These are phyloP conservation scores for Passerculus sandwichensis DNA, from an alignment of 2,797 vertebrate species.

Conservation along the genomic window DNA sequence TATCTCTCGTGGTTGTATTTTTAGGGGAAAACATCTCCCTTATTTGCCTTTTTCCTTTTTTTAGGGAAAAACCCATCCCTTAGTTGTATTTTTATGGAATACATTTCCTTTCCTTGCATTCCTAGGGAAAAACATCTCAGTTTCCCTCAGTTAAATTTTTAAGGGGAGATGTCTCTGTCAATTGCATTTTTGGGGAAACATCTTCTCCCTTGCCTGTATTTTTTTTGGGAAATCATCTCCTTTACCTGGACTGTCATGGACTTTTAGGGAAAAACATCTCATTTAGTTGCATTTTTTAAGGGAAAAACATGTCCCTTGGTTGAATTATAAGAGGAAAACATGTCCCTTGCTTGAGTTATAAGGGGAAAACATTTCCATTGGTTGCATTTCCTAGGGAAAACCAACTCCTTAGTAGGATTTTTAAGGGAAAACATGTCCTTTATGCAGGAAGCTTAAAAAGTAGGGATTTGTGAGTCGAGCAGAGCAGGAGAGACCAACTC, in stretches of 20 bases:
- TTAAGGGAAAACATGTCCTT: not conserved
- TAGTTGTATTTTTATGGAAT: not conserved
- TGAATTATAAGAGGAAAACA: not conserved
- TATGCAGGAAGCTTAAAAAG: not conserved
- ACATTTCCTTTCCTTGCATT: not conserved
- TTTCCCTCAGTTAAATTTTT: not conserved
- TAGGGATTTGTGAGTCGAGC: not conserved
- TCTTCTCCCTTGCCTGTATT: not conserved
- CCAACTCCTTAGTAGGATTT: not conserved
- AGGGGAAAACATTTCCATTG: not conserved
- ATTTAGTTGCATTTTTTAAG: not conserved
- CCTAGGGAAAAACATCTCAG: not conserved
- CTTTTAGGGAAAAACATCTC: not conserved
- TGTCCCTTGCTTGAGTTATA: not conserved
- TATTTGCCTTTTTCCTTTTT: not conserved
- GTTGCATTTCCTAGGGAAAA: not conserved
- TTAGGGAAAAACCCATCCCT: fast-evolving
- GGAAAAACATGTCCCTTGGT: not conserved
- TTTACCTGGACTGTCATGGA: not conserved
- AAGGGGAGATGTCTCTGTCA: not conserved
- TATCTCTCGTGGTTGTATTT: not conserved
- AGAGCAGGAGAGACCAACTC: not conserved
- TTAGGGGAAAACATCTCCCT: not conserved
- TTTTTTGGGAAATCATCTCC: not conserved
- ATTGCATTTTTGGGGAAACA: not conserved